Evolutionary conservation across 2,113 vertebrate species (phyloP), one percentile per base, ranked within the genome.

Genomic region (Protobothrops flavoviridis): DNA sequence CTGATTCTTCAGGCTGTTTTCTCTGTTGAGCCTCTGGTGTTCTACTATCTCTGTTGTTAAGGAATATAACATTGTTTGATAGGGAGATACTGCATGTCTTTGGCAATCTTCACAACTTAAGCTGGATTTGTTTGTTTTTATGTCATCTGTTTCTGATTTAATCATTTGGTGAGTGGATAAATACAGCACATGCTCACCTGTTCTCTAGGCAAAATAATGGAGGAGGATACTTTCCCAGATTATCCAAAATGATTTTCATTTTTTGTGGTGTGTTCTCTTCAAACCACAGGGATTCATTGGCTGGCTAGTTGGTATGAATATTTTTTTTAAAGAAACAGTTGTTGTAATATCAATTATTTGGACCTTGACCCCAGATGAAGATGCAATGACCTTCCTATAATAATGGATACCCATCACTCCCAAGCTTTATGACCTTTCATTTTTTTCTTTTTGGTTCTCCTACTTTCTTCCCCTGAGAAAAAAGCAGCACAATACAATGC

Each of bases 301-400:
- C 53, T 90, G 81, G 57, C 53, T 87, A 90, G 93, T 0, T 12
- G 33, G 86, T 64, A 94, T 93, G 90, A 94, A 81, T 81, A 85
- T 92, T 85, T 88, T 88, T 69, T 33, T 13, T 0, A 3, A 69
- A 94, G 89, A 69, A 93, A 94, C 20, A 3, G 90, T 91, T 96
- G 59, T 89, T 96, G 87, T 94, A 90, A 92, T 95, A 94, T 86
- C 95, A 88, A 89, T 95, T 93, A 92, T 95, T 94, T 33, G 94
- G 91, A 88, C 89, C 94, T 93, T 93, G 93, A 91, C 93, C 93
- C 94, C 93, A 21, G 92, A 0, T 52, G 92, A 95, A 74, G 95
- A 93, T 94, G 91, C 53, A 91, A 93, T 90, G 96, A 96, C 93
- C 92, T 94, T 93, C 92, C 55, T 4, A 10, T 88, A 96, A 93